Conservation (phyloP, 1,140 invertebrate genomes). For the Amyelois transitella region DNA sequence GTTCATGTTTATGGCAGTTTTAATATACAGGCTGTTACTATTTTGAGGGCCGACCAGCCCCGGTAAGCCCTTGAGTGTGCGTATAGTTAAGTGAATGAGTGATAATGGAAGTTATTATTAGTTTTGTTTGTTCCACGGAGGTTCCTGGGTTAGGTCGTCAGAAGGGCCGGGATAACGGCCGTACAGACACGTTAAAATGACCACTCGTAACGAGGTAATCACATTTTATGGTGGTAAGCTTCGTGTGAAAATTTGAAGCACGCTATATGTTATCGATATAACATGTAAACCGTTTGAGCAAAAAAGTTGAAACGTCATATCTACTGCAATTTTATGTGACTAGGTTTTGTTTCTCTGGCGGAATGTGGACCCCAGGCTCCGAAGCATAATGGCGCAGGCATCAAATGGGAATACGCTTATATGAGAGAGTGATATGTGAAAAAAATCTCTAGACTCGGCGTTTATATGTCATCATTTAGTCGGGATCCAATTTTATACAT, state of each 20-base stretch:
- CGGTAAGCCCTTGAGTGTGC: not conserved
- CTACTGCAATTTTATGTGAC: no score
- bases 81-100: conserved; percentile 5
- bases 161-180: conserved; percentile 1
- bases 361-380: no score
- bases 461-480: no score
- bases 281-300: not conserved
- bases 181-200: conserved; percentile 1
- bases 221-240: conserved; percentile 1
- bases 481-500: no score
- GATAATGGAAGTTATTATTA: conserved; percentile 4
- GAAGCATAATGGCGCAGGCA: no score
- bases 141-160: not conserved
- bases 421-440: no score
- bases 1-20: not conserved
- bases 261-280: not conserved
- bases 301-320: conserved; percentile 6
- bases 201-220: not conserved
- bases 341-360: no score
- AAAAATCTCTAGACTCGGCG: no score
- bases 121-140: not conserved
- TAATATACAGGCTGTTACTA: not conserved
- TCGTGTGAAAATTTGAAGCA: not conserved
- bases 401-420: no score
- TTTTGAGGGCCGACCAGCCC: not conserved